phyloP scores from a whole-genome alignment of 2,113 vertebrate species.

The Naja naja region DNA sequence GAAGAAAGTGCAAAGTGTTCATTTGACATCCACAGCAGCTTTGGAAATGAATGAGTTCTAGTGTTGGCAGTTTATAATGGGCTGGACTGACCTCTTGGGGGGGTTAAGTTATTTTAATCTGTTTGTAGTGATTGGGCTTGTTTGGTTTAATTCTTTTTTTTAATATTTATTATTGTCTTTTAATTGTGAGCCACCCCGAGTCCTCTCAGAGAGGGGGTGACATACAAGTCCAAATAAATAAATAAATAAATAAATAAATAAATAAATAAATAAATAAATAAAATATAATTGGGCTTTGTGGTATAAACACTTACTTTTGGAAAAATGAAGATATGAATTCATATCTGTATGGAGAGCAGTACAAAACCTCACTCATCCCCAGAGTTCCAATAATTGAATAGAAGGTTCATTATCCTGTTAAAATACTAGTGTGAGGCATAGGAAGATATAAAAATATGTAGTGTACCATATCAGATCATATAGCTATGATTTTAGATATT shows the following conservation, averaged over 20 bases:
- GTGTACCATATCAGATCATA: background rate
- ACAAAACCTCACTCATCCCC: too few species aligned
- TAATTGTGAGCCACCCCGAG: too few species aligned
- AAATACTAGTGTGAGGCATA: background rate
- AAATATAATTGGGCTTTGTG: background rate
- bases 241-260: too few species aligned
- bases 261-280: too few species aligned
- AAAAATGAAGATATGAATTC: background rate
- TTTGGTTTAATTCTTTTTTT: too few species aligned
- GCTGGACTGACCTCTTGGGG: too few species aligned
- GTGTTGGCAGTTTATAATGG: background rate
- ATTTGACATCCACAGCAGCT: background rate
- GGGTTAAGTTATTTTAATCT: too few species aligned
- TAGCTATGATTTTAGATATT: background rate
- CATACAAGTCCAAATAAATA: too few species aligned
- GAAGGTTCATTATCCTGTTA: background rate
- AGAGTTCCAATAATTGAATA: background rate
- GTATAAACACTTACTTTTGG: background rate
- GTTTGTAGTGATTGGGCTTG: too few species aligned
- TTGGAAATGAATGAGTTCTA: background rate
- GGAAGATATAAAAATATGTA: background rate
- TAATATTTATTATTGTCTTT: too few species aligned
- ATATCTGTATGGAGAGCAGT: background rate
- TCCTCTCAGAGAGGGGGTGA: too few species aligned
- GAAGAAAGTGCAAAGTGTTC: background rate